A percentile compares a stretch with the other conserved stretches of the same genome.
Conservation (phyloP, 30 jellyfish, hydroid and myxozoan genomes). For the Turritopsis dohrnii region DNA sequence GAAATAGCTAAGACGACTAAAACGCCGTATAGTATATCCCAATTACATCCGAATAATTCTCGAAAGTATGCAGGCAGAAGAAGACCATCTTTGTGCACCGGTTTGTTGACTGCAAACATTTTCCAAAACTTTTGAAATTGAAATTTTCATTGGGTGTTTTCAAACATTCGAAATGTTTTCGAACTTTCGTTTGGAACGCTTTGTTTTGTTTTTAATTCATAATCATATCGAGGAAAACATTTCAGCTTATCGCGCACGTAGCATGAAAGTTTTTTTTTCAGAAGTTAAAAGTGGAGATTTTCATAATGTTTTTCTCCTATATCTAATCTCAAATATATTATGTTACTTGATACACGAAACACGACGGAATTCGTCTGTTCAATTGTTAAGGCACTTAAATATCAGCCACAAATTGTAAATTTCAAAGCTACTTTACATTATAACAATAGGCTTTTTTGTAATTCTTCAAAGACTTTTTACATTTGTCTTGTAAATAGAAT, state of each 20-base stretch:
- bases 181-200: neutral
- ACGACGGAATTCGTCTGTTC: neutral
- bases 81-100: constrained; percentile 10
- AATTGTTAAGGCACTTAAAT: neutral
- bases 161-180: neutral
- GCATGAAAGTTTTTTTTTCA: too few relatives aligned
- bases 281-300: neutral
- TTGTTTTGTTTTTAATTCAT: too few relatives aligned
- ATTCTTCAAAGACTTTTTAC: neutral
- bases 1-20: neutral
- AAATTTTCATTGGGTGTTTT: neutral
- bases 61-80: constrained; percentile 12
- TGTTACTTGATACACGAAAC: neutral
- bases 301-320: neutral
- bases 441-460: neutral
- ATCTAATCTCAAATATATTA: neutral
- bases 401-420: neutral
- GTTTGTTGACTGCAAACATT: constrained; percentile 1
- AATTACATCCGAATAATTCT: neutral
- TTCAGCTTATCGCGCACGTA: too few relatives aligned
- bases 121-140: too few relatives aligned
- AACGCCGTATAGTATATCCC: constrained; percentile 20
- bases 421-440: neutral
- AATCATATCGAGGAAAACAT: too few relatives aligned
- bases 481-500: neutral